Evolutionary conservation across 2,888 invertebrate species (phyloP).

Genomic region (Conus canariensis): DNA sequence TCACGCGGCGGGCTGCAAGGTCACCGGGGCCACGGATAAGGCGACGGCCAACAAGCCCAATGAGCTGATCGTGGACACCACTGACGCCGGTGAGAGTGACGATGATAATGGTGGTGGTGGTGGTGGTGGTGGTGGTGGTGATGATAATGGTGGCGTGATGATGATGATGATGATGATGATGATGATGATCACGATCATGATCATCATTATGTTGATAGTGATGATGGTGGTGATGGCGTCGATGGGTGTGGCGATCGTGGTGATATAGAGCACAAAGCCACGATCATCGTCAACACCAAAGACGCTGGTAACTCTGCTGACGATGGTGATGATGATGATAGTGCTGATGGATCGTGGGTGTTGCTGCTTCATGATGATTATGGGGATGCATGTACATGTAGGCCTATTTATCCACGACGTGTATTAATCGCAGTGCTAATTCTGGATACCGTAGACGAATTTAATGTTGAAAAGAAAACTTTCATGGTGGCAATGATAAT

Average conservation of each 20-base stretch:
- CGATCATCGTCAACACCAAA: too few relatives aligned
- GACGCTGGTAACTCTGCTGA: not conserved
- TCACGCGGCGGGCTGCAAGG: slow-evolving; percentile 95
- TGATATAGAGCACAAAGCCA: not conserved
- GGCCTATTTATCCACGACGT: too few relatives aligned
- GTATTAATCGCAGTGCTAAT: too few relatives aligned
- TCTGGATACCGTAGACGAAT: too few relatives aligned
- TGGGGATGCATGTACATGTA: too few relatives aligned
- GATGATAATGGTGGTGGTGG: not conserved
- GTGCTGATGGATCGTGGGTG: too few relatives aligned
- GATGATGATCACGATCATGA: not conserved
- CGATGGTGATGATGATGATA: not conserved
- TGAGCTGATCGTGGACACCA: slow-evolving; percentile 93
- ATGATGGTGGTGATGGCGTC: not conserved
- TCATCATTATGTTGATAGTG: not conserved
- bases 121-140: not conserved
- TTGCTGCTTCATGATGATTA: too few relatives aligned
- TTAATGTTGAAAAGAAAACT: too few relatives aligned
- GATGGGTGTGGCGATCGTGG: not conserved
- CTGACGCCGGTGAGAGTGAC: slow-evolving; percentile 87
- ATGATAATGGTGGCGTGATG: not conserved
- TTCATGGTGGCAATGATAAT: too few relatives aligned
- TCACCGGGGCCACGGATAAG: slow-evolving; percentile 78
- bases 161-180: not conserved
- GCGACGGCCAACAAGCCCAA: slow-evolving; percentile 97